A percentile compares a stretch with the other conserved stretches of the same genome.
phyloP scores from a whole-genome alignment of 2,888 invertebrate genomes.

The Mesochorus sp. region DNA sequence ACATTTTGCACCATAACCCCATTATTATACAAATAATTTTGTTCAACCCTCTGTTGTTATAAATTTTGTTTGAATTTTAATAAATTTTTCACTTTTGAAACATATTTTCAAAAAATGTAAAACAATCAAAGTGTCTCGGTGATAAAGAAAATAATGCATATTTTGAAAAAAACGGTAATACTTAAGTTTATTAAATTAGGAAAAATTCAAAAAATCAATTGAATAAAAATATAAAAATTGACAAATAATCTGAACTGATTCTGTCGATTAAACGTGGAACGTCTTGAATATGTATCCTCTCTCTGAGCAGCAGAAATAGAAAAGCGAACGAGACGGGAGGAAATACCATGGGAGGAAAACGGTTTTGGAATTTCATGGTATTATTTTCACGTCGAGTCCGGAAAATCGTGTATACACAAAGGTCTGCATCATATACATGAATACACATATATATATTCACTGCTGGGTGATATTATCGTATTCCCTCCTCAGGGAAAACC shows the following conservation, averaged over 20 bases:
- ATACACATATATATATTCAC: neutral
- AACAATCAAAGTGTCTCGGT: too few relatives aligned
- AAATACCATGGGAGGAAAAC: conserved; percentile 24
- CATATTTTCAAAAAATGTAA: too few relatives aligned
- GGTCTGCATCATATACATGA: neutral
- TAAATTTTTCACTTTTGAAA: too few relatives aligned
- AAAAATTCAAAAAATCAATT: conserved; percentile 15
- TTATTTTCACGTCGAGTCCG: conserved; percentile 42
- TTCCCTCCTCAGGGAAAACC: conserved; percentile 43
- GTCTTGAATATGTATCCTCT: conserved; percentile 1
- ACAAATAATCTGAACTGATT: too few relatives aligned
- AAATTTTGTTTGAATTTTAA: neutral
- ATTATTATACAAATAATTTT: neutral
- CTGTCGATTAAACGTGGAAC: conserved; percentile 27
- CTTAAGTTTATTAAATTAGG: neutral
- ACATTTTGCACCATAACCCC: too few relatives aligned
- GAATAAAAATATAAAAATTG: conserved; percentile 17
- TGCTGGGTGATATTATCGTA: conserved; percentile 35
- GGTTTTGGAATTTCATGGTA: conserved; percentile 42
- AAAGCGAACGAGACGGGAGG: neutral
- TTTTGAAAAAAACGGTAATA: too few relatives aligned
- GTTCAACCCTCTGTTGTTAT: neutral
- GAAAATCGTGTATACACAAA: conserved; percentile 25
- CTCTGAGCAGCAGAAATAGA: too few relatives aligned
- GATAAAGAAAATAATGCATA: too few relatives aligned